phyloP scores from a whole-genome alignment of 2,797 vertebrate genomes.

The Sciurus carolinensis region DNA sequence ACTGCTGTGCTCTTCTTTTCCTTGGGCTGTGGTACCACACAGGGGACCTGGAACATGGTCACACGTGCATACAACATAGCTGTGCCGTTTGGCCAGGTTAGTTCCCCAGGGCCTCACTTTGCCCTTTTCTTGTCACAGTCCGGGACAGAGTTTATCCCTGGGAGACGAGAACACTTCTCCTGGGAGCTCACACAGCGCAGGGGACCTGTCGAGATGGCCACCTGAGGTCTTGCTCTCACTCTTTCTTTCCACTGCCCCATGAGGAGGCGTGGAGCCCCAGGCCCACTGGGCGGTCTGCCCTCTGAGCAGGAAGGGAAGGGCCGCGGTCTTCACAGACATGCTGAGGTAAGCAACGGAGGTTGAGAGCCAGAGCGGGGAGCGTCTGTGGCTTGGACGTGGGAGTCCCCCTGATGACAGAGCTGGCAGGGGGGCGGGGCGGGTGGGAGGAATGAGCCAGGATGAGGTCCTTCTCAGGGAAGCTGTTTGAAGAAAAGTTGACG shows the following conservation, averaged over 20 bases:
- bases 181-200: not conserved
- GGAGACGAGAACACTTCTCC: too few relatives aligned
- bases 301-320: not conserved
- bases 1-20: too few relatives aligned
- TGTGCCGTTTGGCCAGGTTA: too few relatives aligned
- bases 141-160: too few relatives aligned
- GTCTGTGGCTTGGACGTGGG: not conserved
- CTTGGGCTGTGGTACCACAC: not conserved
- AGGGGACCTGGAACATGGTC: too few relatives aligned
- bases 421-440: too few relatives aligned
- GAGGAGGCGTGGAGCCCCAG: not conserved
- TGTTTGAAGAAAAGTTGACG: not conserved
- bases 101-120: too few relatives aligned
- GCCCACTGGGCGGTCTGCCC: not conserved
- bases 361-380: too few relatives aligned
- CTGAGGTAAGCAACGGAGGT: too few relatives aligned
- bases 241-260: not conserved
- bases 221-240: not conserved
- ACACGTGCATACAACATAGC: too few relatives aligned
- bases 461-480: not conserved
- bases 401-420: not conserved
- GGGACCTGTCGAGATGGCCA: rapidly evolving
- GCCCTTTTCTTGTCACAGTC: too few relatives aligned
- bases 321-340: too few relatives aligned
- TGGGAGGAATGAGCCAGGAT: not conserved